Evolutionary conservation across 1,140 invertebrate species (phyloP), one percentile per base, ranked within the genome.

Genomic region (Gerris buenoi): DNA sequence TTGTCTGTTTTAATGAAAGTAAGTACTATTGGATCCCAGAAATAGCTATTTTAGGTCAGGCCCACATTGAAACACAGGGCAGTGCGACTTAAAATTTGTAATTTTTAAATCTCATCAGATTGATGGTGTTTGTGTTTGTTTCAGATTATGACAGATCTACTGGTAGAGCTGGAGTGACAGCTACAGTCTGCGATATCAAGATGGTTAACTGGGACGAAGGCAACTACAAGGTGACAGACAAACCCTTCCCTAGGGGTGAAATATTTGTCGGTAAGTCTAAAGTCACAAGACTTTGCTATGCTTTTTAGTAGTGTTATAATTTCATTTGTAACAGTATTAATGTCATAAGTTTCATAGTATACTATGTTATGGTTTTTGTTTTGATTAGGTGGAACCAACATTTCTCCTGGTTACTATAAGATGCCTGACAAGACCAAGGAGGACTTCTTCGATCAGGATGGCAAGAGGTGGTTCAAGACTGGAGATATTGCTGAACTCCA

Each of bases 401-500:
- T 98, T 62, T 91, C 93, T 0, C 79, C 86, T 62, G 96, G 97
- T 15, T 99, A 99, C 78, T 98, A 92, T 78, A 95, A 95, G 77
- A 85, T 95, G 67, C 82, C 86, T 3, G 86, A 88, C 60, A 93
- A 94, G 78, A 94, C 93, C 0, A 83, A 85, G 63, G 93, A 97
- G 76, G 93, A 96, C 71, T 99, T 97, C 80, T 87, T 88, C 66
- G 85, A 87, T 64, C 84, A 86, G 71, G 83, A 90, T 71, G 91
- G 90, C 0, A 84, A 82, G 69, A 80, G 88, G 67, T 97, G 94
- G 90, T 98, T 99, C 78, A 88, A 86, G 72, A 95, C 93, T 62
- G 97, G 97, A 2, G 97, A 99, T 79, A 93, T 99, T 79, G 95
- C 90, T 10, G 92, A 97, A 82, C 80, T 97, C 69, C 88, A 95